phyloP scores from a whole-genome alignment of 2,888 invertebrate genomes.

The Cephus sareptanus region DNA sequence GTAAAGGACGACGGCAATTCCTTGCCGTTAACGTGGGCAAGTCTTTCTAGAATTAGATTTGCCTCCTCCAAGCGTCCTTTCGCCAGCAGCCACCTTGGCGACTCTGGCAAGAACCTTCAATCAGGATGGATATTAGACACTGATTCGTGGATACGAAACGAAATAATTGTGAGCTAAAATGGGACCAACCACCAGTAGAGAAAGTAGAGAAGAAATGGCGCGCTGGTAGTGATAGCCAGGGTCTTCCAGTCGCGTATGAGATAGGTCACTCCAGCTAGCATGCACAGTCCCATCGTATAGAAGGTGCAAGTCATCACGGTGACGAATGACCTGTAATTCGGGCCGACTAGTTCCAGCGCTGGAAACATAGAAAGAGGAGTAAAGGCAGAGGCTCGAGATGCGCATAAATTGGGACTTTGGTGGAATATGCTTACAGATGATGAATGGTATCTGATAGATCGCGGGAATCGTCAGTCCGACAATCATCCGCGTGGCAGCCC shows the following conservation, averaged over 20 bases:
- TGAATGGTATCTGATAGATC: conserved; percentile 94
- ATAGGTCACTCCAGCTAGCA: conserved; percentile 87
- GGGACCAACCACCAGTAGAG: conserved; percentile 78
- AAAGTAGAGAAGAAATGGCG: conserved; percentile 87
- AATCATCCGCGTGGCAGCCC: conserved; percentile 82
- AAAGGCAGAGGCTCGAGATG: not conserved
- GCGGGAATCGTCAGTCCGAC: conserved; percentile 91
- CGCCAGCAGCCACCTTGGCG: conserved; percentile 90
- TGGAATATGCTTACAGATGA: conserved; percentile 76
- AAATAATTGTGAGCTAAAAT: not conserved
- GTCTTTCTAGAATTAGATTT: conserved; percentile 78
- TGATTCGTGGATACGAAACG: not conserved
- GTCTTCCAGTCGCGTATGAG: conserved; percentile 86
- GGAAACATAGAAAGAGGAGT: conserved; percentile 51
- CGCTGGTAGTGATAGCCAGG: conserved; percentile 82
- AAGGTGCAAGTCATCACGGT: conserved; percentile 93
- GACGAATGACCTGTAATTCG: conserved; percentile 90
- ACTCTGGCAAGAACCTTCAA: conserved; percentile 83
- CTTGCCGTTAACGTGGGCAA: conserved; percentile 83
- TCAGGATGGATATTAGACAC: not conserved
- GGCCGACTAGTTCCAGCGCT: conserved; percentile 93
- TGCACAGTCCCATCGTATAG: conserved; percentile 87
- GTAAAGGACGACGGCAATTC: conserved; percentile 80
- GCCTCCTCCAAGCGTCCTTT: conserved; percentile 86
- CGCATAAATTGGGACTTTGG: not conserved